phyloP scores from a whole-genome alignment of 2,888 invertebrate genomes.

The Disparrhopalites patrizii region DNA sequence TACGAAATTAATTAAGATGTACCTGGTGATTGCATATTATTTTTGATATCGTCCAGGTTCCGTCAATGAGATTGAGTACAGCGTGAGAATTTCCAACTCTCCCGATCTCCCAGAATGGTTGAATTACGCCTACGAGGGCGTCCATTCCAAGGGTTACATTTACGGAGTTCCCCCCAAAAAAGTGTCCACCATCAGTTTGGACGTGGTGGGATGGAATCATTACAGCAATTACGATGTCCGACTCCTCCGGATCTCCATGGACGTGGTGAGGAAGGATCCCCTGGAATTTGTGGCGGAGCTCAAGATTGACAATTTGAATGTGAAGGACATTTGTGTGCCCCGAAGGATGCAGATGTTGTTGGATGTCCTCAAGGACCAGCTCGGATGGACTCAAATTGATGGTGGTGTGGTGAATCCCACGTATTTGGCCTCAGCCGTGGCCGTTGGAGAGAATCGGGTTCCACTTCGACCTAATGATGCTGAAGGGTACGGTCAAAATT shows the following conservation, averaged over 20 bases:
- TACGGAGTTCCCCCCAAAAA: constrained; percentile 59
- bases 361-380: constrained; percentile 68
- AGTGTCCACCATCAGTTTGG: constrained; percentile 34
- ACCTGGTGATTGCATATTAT: background rate
- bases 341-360: constrained; percentile 68
- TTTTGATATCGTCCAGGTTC: constrained; percentile 32
- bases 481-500: constrained; percentile 82
- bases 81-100: constrained; percentile 55
- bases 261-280: constrained; percentile 51
- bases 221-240: constrained; percentile 39
- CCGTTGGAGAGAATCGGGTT: constrained; percentile 70
- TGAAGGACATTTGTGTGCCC: constrained; percentile 77
- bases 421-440: constrained; percentile 77
- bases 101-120: constrained; percentile 86
- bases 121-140: constrained; percentile 74
- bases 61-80: constrained; percentile 45
- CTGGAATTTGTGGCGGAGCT: constrained; percentile 74
- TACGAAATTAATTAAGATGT: background rate
- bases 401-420: constrained; percentile 63
- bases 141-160: constrained; percentile 64
- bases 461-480: constrained; percentile 78
- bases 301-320: constrained; percentile 84
- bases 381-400: constrained; percentile 40
- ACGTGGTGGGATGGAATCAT: constrained; percentile 46
- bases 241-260: constrained; percentile 39